phyloP scores from a whole-genome alignment of 2,888 invertebrate species.

The Morinoia aosen region DNA sequence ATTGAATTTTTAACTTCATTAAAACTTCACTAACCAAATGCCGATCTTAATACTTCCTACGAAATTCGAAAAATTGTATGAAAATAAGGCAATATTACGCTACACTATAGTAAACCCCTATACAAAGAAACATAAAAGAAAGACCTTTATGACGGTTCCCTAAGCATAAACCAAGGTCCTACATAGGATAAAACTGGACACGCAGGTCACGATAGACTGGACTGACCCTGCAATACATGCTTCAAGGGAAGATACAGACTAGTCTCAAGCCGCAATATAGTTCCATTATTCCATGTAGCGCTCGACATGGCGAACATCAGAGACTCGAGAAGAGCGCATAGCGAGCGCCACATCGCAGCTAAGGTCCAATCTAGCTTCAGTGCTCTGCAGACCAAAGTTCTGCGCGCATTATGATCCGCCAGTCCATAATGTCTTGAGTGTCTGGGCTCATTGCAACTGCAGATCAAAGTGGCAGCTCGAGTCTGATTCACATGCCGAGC shows the following conservation, averaged over 20 bases:
- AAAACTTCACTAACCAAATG: background rate
- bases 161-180: background rate
- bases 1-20: background rate
- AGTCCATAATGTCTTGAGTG: slow-evolving; percentile 1
- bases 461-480: slow-evolving; percentile 4
- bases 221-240: background rate
- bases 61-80: background rate
- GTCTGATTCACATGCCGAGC: background rate
- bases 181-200: background rate
- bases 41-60: background rate
- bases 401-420: background rate
- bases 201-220: background rate
- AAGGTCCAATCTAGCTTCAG: slow-evolving; percentile 3
- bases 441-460: slow-evolving; percentile 12
- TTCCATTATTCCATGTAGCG: background rate
- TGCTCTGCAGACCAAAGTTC: background rate
- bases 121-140: background rate
- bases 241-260: background rate
- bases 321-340: background rate
- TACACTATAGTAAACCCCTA: background rate
- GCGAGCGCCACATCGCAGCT: too few relatives aligned
- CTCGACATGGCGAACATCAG: background rate
- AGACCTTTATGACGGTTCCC: background rate
- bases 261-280: background rate
- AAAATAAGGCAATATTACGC: background rate